phyloP scores from a whole-genome alignment of 2,888 invertebrate genomes.

The Napeogenes inachia region DNA sequence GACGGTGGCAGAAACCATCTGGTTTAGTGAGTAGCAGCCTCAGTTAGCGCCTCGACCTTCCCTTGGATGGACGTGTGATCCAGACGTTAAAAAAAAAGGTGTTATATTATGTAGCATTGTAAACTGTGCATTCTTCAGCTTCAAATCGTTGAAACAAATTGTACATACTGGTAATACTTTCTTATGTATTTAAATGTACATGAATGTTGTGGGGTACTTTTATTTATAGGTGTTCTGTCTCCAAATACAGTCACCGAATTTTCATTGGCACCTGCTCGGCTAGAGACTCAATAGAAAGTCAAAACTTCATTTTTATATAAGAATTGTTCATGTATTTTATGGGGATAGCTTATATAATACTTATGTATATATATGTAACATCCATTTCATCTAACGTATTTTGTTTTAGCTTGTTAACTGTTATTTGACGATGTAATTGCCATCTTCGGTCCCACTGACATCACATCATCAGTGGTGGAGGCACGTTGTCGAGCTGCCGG shows the following conservation, averaged over 20 bases:
- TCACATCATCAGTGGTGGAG: conserved; percentile 59
- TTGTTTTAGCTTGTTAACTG: conserved; percentile 79
- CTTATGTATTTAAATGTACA: background rate
- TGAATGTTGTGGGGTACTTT: conserved; percentile 1
- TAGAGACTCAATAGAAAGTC: conserved; percentile 65
- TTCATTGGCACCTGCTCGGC: conserved; percentile 60
- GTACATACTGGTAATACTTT: conserved; percentile 57
- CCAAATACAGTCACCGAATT: conserved; percentile 62
- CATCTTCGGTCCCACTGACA: conserved; percentile 82
- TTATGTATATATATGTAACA: too few species aligned
- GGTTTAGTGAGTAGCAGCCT: too few species aligned
- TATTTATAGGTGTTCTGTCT: conserved; percentile 56
- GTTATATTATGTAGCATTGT: conserved; percentile 30
- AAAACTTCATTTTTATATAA: conserved; percentile 56
- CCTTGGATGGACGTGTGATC: too few species aligned
- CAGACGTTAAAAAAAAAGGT: background rate
- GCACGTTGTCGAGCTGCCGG: conserved; percentile 57
- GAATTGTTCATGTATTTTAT: conserved; percentile 49
- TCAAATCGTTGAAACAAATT: conserved; percentile 54
- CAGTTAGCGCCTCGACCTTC: too few species aligned
- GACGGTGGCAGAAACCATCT: too few species aligned
- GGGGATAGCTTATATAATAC: conserved; percentile 53
- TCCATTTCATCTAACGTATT: conserved; percentile 14
- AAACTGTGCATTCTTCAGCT: conserved; percentile 56
- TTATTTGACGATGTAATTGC: conserved; percentile 82